phyloP scores from a whole-genome alignment of 1,140 invertebrate species.

The Nylanderia fulva region DNA sequence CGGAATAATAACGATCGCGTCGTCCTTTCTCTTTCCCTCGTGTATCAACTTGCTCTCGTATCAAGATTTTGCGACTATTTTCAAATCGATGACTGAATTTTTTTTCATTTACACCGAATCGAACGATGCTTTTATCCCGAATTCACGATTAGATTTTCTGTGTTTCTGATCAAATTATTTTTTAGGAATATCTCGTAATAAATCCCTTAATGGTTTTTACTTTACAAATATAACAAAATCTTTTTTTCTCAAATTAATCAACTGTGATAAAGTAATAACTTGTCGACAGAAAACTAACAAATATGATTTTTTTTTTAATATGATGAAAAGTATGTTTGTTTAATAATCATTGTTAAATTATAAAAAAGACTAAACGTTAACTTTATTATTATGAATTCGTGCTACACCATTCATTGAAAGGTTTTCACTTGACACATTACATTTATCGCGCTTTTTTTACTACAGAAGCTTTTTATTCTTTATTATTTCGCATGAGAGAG shows the following conservation, averaged over 20 bases:
- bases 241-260: not conserved
- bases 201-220: not conserved
- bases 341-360: not conserved
- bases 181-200: not conserved
- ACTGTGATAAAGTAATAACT: not conserved
- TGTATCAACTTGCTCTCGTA: conserved; percentile 2
- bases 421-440: not conserved
- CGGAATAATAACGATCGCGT: conserved; percentile 11
- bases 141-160: not conserved
- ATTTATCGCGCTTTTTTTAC: conserved; percentile 19
- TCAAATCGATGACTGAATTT: conserved; percentile 10
- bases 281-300: not conserved
- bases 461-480: conserved; percentile 26
- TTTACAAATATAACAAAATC: not conserved
- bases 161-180: not conserved
- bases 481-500: conserved; percentile 3
- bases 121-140: not conserved
- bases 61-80: conserved; percentile 30
- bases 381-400: not conserved
- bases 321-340: not conserved
- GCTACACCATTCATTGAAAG: not conserved
- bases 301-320: not conserved
- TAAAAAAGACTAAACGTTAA: conserved; percentile 5
- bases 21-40: not conserved
- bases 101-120: not conserved